phyloP scores from a whole-genome alignment of 2,113 vertebrate genomes.

The Drymodes brunneopygia region DNA sequence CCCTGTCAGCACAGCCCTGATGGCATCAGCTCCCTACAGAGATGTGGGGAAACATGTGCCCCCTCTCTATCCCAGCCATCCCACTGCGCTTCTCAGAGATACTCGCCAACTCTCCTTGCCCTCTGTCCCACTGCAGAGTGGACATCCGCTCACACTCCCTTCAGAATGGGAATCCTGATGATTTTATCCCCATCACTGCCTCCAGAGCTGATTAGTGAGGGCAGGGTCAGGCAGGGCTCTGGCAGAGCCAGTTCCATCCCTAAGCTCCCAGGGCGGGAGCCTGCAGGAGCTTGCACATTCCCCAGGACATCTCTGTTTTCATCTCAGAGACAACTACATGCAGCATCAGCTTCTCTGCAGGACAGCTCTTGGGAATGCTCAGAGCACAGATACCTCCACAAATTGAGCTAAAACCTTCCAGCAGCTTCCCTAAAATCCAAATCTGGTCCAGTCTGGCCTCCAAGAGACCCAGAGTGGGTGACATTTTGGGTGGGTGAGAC shows the following conservation, averaged over 20 bases:
- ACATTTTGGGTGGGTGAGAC: background rate
- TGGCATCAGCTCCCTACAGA: fast-evolving
- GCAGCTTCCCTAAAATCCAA: background rate
- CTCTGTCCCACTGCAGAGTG: background rate
- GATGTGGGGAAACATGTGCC: fast-evolving
- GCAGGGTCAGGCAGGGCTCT: background rate
- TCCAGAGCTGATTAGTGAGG: background rate
- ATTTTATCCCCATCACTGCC: background rate
- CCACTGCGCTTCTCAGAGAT: background rate
- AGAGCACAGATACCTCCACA: background rate
- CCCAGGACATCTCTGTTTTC: background rate
- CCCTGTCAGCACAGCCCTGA: background rate
- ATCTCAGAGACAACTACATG: background rate
- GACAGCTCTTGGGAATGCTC: background rate
- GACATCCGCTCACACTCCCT: background rate
- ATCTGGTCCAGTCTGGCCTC: background rate
- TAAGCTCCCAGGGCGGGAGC: background rate
- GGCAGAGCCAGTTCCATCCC: background rate
- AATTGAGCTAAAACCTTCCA: background rate
- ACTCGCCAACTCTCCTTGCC: background rate
- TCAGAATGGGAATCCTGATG: background rate
- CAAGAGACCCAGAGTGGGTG: background rate
- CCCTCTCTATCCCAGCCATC: background rate
- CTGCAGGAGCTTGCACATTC: background rate
- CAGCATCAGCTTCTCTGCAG: background rate